phyloP scores from a whole-genome alignment of 2,797 vertebrate species.

The Serranus cabrilla region DNA sequence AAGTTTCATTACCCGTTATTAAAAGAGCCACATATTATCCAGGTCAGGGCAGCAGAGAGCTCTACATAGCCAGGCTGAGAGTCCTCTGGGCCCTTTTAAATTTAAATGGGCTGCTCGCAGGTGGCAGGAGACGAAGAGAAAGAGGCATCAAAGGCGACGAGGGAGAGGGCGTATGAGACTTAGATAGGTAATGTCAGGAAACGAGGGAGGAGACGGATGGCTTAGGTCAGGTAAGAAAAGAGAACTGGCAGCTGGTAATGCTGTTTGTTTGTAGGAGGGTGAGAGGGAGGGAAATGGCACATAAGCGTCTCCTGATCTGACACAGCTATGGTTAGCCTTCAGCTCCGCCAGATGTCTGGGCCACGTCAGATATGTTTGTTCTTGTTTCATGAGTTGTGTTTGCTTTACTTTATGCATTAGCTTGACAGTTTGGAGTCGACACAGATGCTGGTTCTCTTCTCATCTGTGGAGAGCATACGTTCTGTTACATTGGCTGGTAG shows the following conservation, averaged over 20 bases:
- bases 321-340: background rate
- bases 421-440: no score
- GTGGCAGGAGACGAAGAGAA: conserved; percentile 37
- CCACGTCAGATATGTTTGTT: no score
- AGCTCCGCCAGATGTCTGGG: no score
- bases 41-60: conserved; percentile 56
- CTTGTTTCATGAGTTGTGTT: no score
- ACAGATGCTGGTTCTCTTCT: no score
- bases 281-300: background rate
- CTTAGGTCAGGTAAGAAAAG: conserved; percentile 19
- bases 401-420: no score
- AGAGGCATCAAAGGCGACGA: conserved; percentile 34
- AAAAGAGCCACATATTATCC: conserved; percentile 54
- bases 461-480: no score
- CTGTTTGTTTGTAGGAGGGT: background rate
- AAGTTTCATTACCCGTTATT: conserved; percentile 68
- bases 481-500: no score
- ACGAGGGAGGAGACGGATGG: conserved; percentile 32
- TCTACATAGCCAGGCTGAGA: conserved; percentile 13
- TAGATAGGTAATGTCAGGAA: conserved; percentile 14
- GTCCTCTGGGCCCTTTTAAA: conserved; percentile 60
- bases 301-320: background rate
- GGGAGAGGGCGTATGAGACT: conserved; percentile 13
- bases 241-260: conserved; percentile 30
- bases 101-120: conserved; percentile 46